Conservation (phyloP, 1,140 invertebrate species). For the Drosophila asahinai region DNA sequence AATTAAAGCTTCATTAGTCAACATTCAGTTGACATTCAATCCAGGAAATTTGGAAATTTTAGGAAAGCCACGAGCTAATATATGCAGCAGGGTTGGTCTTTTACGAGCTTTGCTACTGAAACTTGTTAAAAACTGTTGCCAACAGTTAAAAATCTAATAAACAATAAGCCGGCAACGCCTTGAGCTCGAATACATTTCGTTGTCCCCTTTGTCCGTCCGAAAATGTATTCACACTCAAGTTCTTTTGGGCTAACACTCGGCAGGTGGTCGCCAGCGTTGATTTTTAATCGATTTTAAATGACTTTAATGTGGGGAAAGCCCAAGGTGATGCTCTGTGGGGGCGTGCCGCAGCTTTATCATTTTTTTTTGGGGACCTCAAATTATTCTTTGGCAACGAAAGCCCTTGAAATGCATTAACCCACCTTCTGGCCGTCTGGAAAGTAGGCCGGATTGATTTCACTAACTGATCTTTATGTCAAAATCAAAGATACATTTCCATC, state of each 20-base stretch:
- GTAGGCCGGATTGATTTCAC: constrained; percentile 31
- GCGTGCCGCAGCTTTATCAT: constrained; percentile 20
- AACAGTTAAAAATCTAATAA: constrained; percentile 71
- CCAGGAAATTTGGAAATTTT: constrained; percentile 36
- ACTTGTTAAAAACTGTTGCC: constrained; percentile 70
- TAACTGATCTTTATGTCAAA: constrained; percentile 34
- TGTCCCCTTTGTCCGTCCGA: constrained; percentile 1
- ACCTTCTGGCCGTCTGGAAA: constrained; percentile 12
- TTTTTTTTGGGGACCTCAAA: background rate
- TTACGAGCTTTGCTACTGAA: constrained; percentile 62
- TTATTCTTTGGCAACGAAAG: background rate
- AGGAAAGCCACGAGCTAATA: constrained; percentile 24
- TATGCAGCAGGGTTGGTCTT: constrained; percentile 30
- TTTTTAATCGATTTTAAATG: constrained; percentile 81
- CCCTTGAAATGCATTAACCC: background rate
- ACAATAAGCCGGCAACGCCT: constrained; percentile 62
- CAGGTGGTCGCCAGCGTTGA: constrained; percentile 66
- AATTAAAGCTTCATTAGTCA: constrained; percentile 69
- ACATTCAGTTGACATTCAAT: constrained; percentile 31
- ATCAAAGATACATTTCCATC: constrained; percentile 37
- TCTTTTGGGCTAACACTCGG: constrained; percentile 43
- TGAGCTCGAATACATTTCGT: constrained; percentile 38
- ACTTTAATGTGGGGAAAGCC: constrained; percentile 45
- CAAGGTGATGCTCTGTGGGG: constrained; percentile 27
- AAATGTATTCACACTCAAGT: constrained; percentile 25